Conservation (phyloP, 2,113 vertebrate species). For the Colistium nudipinnis region DNA sequence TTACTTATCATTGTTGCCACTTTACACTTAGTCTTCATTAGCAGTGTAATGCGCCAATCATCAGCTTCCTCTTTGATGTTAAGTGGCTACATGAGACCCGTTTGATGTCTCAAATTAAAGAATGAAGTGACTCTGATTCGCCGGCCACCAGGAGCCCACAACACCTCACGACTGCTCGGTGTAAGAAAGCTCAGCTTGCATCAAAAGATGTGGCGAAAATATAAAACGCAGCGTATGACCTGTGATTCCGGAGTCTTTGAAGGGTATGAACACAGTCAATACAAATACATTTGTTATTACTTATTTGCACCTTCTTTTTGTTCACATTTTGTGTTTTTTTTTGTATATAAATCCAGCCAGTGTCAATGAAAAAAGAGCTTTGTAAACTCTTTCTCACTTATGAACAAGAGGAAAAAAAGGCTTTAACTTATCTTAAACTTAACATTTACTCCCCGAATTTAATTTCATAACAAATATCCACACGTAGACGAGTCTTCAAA, state of each 20-base stretch:
- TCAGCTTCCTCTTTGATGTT: conserved; percentile 85
- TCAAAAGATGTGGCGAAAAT: conserved; percentile 18
- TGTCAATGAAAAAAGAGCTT: conserved; percentile 3
- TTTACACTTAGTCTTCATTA: conserved; percentile 85
- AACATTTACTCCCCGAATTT: not conserved
- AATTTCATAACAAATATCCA: not conserved
- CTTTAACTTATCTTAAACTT: not conserved
- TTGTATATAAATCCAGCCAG: no score
- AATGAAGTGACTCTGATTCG: conserved; percentile 78
- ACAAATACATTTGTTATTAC: not conserved
- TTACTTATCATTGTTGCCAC: conserved; percentile 75
- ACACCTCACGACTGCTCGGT: conserved; percentile 40
- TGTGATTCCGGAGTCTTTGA: conserved; percentile 25
- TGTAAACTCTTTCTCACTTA: not conserved
- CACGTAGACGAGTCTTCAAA: not conserved
- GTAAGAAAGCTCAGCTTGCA: conserved; percentile 33
- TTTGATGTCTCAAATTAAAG: conserved; percentile 88
- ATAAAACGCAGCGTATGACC: not conserved
- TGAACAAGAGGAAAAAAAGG: not conserved
- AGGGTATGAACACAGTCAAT: not conserved
- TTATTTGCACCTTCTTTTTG: not conserved
- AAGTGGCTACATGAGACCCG: conserved; percentile 82
- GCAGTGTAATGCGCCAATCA: conserved; percentile 79
- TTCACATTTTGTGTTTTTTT: not conserved
- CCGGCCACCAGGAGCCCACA: conserved; percentile 42